Base-by-base conservation (phyloP, 1,140 invertebrate species). In the Calycopis cecrops region DNA sequence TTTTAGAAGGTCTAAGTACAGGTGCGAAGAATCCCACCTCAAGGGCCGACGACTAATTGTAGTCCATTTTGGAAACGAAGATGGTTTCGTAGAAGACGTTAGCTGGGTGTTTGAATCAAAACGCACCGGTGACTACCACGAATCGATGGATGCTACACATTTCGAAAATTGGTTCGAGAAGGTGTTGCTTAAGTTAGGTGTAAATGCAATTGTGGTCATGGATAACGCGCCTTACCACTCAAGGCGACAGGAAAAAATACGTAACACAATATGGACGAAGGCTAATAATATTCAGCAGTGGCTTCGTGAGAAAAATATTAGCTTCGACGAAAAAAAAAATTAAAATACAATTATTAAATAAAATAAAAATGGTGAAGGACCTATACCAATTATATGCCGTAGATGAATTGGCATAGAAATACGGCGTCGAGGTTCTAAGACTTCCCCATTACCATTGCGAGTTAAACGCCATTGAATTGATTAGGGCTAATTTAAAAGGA, bases 201-300 rank as follows among this genome's bases (percentile, higher is more conserved):
- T 55, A 47, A 65, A 66, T 53, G 55, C 57, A 10, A 55, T 73
- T 33, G 63, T 76, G 38, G 67, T 73, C 7, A 52, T 73, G 49
- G 65, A 76, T 48, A 69, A 73, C 51, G 65, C 65, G 1, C 55
- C 63, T 3, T 73, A 79, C 50, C 67, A 75, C 55, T 59, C 61
- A 17, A 55, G 68, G 52, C 59, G 62, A 48, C 35, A 48, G 16
- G 67, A 69, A 57, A 66, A 57, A 58, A 58, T 40, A 18, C 69
- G 63, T 33, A 69, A 11, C 11, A 57, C 52, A 17, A 18, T 33
- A 12, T 59, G 56, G 55, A 55, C 21, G 35, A 73, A 77, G 48
- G 10, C 12, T 34, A 57, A 71, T n/a, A n/a, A n/a, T 17, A 71
- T 76, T 28, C 67, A 71, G 60, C 35, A 62, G 9, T 77, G 71